Conservation (phyloP, 37 sponge, comb jelly and placozoan species). For the Mnemiopsis leidyi region DNA sequence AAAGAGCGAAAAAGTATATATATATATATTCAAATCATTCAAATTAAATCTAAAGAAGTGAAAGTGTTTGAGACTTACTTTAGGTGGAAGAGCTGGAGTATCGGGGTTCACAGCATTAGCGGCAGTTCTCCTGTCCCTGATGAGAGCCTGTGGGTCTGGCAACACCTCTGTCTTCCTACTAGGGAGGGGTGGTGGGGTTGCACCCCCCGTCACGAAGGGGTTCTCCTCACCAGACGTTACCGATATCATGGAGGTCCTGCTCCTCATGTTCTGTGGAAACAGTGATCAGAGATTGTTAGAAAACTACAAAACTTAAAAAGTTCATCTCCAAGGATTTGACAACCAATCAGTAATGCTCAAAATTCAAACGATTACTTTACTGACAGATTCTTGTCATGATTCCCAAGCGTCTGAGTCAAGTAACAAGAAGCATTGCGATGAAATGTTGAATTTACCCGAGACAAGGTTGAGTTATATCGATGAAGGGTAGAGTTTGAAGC, state of each 20-base stretch:
- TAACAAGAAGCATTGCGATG: no score
- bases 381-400: no score
- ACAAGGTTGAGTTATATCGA: slow-evolving; percentile 39
- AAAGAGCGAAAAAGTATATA: no score
- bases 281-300: not conserved
- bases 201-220: not conserved
- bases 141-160: slow-evolving; percentile 22
- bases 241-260: slow-evolving; percentile 27
- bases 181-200: slow-evolving; percentile 15
- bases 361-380: no score
- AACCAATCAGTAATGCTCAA: no score
- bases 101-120: not conserved
- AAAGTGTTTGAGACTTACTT: slow-evolving; percentile 12
- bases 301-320: no score
- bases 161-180: slow-evolving; percentile 20
- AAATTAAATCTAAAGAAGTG: no score
- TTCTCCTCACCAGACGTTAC: slow-evolving; percentile 17
- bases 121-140: slow-evolving; percentile 9
- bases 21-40: no score
- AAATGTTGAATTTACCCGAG: slow-evolving; percentile 52
- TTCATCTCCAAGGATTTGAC: no score
- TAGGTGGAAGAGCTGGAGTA: slow-evolving; percentile 49
- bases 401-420: no score
- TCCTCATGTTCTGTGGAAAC: slow-evolving; percentile 58
- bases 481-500: slow-evolving; percentile 27